These are phyloP conservation scores for Adrianichthys oophorus DNA, from an alignment of 2,797 vertebrate species.

Conservation along the genomic window DNA sequence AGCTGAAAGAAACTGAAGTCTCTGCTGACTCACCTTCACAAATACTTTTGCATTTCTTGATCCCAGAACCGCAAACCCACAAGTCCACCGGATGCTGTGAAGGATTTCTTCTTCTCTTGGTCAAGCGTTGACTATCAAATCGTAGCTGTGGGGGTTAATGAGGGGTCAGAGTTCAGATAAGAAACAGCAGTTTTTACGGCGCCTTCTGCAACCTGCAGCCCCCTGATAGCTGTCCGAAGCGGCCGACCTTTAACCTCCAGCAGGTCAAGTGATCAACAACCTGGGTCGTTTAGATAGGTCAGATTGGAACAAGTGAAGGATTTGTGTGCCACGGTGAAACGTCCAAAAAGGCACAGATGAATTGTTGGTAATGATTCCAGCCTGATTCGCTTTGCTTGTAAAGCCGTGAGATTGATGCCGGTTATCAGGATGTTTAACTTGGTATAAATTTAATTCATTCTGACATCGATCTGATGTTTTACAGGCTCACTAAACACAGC, in stretches of 20 bases:
- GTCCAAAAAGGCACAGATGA: conserved; percentile 45
- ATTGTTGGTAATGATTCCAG: conserved; percentile 67
- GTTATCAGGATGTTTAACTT: conserved; percentile 57
- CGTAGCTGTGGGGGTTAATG: conserved; percentile 63
- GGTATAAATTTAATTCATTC: conserved; percentile 52
- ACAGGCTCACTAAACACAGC: conserved; percentile 28
- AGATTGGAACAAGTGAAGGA: conserved; percentile 65
- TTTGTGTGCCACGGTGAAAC: conserved; percentile 48
- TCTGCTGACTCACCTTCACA: too few relatives aligned
- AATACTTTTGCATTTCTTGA: conserved; percentile 30
- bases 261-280: conserved; percentile 65
- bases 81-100: conserved; percentile 60
- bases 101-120: conserved; percentile 55
- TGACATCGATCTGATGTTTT: conserved; percentile 51
- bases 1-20: too few relatives aligned
- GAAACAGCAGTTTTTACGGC: conserved; percentile 56
- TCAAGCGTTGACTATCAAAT: conserved; percentile 61
- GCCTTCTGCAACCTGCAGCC: conserved; percentile 53
- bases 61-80: neutral
- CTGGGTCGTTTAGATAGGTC: conserved; percentile 62
- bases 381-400: conserved; percentile 63
- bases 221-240: conserved; percentile 70
- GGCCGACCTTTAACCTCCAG: conserved; percentile 62
- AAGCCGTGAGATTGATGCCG: conserved; percentile 70
- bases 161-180: conserved; percentile 73